Evolutionary conservation across 2,797 vertebrate genomes (phyloP).

Genomic region (Manis javanica): DNA sequence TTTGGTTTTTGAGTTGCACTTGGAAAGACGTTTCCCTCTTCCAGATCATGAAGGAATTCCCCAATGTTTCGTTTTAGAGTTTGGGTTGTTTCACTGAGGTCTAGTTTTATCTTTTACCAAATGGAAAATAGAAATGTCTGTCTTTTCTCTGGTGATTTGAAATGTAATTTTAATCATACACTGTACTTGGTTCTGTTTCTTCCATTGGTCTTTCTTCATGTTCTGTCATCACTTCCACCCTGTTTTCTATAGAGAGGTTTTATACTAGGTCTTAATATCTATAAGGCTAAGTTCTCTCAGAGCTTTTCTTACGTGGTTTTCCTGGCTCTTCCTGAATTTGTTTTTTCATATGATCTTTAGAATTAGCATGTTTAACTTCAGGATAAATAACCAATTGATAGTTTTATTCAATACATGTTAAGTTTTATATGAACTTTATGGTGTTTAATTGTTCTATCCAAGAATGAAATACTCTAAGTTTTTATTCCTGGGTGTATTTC

Average conservation of each 20-base stretch:
- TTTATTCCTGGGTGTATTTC: background rate
- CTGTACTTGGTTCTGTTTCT: background rate
- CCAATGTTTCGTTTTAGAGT: background rate
- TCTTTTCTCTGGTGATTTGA: background rate
- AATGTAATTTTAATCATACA: background rate
- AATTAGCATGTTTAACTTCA: background rate
- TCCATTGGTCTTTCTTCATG: background rate
- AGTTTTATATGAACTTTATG: slow-evolving; percentile 8
- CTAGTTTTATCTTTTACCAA: background rate
- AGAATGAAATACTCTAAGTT: background rate
- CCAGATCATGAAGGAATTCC: slow-evolving; percentile 22
- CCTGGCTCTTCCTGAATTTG: background rate
- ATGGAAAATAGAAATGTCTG: background rate
- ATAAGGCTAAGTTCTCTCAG: background rate
- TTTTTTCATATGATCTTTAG: background rate
- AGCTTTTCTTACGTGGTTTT: background rate
- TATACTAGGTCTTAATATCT: background rate
- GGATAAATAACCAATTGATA: background rate
- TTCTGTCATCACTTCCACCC: background rate
- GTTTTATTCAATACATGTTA: slow-evolving; percentile 13
- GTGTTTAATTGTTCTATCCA: background rate
- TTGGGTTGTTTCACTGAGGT: background rate
- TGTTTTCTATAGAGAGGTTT: background rate
- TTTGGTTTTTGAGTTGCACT: background rate
- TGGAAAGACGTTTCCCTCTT: background rate